Percentiles rank a stretch among this genome's conserved stretches.
Conservation (phyloP, 2,113 vertebrate genomes). For the Eurypyga helias region DNA sequence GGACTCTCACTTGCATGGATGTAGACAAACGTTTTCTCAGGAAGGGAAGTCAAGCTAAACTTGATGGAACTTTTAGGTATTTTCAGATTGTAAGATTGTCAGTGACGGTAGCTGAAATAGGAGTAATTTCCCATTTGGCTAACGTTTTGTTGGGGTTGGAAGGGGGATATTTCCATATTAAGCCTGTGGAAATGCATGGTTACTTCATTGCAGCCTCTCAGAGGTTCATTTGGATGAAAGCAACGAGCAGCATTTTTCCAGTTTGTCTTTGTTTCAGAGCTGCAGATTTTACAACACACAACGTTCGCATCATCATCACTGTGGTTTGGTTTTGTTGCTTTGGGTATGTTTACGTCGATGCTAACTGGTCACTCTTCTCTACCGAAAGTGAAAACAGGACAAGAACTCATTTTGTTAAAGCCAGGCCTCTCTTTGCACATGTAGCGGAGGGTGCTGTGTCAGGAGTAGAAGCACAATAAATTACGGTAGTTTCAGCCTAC, state of each 20-base stretch:
- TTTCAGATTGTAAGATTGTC: not conserved
- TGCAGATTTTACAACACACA: not conserved
- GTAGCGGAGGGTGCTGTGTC: slow-evolving; percentile 54
- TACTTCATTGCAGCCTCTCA: not conserved
- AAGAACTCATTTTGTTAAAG: slow-evolving; percentile 59
- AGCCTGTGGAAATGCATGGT: not conserved
- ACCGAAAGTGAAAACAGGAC: slow-evolving; percentile 49
- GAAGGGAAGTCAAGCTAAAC: not conserved
- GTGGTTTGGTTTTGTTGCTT: slow-evolving; percentile 34
- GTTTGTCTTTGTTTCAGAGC: slow-evolving; percentile 13
- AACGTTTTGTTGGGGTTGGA: not conserved
- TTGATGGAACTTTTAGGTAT: not conserved
- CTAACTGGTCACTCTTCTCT: slow-evolving; percentile 62
- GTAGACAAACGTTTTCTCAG: not conserved
- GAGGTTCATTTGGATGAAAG: not conserved
- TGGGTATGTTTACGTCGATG: slow-evolving; percentile 44
- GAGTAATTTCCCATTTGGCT: not conserved
- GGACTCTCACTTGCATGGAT: not conserved
- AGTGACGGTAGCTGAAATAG: not conserved
- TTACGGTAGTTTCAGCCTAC: slow-evolving; percentile 64
- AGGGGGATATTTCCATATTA: not conserved
- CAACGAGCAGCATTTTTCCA: not conserved
- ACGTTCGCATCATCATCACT: not conserved
- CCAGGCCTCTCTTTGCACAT: slow-evolving; percentile 38
- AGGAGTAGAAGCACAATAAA: slow-evolving; percentile 56